Evolutionary conservation across 1,140 invertebrate genomes (phyloP).

Genomic region (Drosophila aff.): DNA sequence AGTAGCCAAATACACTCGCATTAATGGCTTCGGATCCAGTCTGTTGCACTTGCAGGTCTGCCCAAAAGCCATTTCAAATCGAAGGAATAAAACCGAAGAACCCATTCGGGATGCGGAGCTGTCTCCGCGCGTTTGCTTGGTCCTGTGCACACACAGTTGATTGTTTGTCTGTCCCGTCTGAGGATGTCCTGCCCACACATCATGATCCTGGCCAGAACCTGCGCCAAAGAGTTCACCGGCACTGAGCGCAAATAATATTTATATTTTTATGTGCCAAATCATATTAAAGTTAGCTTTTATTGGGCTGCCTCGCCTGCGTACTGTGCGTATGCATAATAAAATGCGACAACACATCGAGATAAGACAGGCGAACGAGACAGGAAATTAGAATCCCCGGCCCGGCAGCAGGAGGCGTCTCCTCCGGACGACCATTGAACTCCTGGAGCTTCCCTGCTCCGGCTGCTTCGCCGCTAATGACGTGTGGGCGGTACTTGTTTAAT

Average conservation of each 20-base stretch:
- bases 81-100: conserved; percentile 46
- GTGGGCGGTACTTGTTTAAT: conserved; percentile 69
- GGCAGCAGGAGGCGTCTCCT: conserved; percentile 43
- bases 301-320: conserved; percentile 44
- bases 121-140: conserved; percentile 24
- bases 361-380: conserved; percentile 75
- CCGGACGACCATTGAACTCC: conserved; percentile 52
- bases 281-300: conserved; percentile 78
- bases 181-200: conserved; percentile 32
- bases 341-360: conserved; percentile 70
- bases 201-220: conserved; percentile 45
- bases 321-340: conserved; percentile 80
- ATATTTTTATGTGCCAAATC: conserved; percentile 81
- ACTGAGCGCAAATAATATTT: conserved; percentile 74
- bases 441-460: background rate
- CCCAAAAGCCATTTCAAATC: conserved; percentile 47
- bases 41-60: conserved; percentile 74
- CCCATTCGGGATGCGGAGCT: conserved; percentile 59
- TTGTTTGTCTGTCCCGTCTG: conserved; percentile 44
- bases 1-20: conserved; percentile 45
- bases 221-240: conserved; percentile 49
- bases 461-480: conserved; percentile 53
- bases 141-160: conserved; percentile 52
- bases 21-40: conserved; percentile 68
- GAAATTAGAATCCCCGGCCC: conserved; percentile 57